Percentiles rank a stretch among this genome's conserved stretches.
Conservation (phyloP, 2,113 vertebrate species). For the Geococcyx californianus region DNA sequence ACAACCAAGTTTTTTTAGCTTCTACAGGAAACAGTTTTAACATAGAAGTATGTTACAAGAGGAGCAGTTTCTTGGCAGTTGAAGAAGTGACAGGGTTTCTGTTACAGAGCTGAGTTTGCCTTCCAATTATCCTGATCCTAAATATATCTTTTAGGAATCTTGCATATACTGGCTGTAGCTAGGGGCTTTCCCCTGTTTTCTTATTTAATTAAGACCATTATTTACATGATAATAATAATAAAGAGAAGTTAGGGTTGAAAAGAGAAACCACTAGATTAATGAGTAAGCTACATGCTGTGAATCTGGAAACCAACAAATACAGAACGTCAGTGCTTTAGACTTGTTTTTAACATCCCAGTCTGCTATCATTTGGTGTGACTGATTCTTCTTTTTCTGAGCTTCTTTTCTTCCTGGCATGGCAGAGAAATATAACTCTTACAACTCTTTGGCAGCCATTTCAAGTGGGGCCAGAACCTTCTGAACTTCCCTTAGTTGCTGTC, state of each 20-base stretch:
- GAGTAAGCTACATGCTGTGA: background rate
- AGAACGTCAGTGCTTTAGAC: background rate
- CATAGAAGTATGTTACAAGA: background rate
- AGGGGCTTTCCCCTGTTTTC: background rate
- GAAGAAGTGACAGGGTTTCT: slow-evolving; percentile 45
- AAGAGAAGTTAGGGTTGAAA: background rate
- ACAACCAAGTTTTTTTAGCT: background rate
- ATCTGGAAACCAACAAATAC: background rate
- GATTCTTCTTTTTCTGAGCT: background rate
- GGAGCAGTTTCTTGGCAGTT: slow-evolving; percentile 43
- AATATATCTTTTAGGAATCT: slow-evolving; percentile 51
- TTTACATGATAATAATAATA: background rate
- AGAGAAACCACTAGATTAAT: background rate
- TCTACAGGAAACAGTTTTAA: slow-evolving; percentile 10
- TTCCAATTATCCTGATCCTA: slow-evolving; percentile 33
- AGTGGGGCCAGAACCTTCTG: background rate
- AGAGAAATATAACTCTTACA: background rate
- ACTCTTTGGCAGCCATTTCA: background rate
- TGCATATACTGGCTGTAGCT: background rate
- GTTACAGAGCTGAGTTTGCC: slow-evolving; percentile 36
- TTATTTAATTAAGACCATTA: background rate
- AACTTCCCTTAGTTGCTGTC: background rate
- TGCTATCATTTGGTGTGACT: background rate
- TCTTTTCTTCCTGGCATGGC: background rate
- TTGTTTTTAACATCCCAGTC: background rate